A percentile compares a stretch with the other conserved stretches of the same genome.
Conservation (phyloP, 92 coral and sea anemone species). For the Palythoa grandiflora region DNA sequence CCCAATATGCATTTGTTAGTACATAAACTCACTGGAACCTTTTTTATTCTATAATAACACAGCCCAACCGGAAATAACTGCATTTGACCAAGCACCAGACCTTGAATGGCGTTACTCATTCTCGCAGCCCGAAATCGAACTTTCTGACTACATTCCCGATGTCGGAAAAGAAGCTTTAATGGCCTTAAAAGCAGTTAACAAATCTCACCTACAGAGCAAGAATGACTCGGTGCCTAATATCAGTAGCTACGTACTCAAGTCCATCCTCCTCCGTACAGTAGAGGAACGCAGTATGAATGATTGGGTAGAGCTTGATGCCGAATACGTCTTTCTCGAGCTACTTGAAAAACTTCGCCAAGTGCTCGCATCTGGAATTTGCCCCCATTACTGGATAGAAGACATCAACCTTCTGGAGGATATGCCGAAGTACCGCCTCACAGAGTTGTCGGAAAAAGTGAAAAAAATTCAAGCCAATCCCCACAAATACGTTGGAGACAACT, state of each 20-base stretch:
- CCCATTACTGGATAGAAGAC: slow-evolving; percentile 48
- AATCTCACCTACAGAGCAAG: slow-evolving; percentile 27
- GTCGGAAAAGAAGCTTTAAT: slow-evolving; percentile 32
- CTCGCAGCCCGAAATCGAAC: slow-evolving; percentile 52
- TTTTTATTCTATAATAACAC: neutral
- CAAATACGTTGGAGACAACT: slow-evolving; percentile 38
- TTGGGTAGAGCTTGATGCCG: neutral
- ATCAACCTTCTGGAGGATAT: slow-evolving; percentile 36
- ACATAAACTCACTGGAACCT: no score
- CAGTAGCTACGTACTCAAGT: slow-evolving; percentile 35
- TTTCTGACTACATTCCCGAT: slow-evolving; percentile 36
- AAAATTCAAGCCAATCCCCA: slow-evolving; percentile 26
- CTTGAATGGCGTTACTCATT: slow-evolving; percentile 54
- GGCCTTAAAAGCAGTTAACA: slow-evolving; percentile 46
- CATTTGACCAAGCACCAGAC: slow-evolving; percentile 46
- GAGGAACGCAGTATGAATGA: neutral
- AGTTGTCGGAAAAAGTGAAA: slow-evolving; percentile 8
- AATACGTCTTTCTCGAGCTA: slow-evolving; percentile 3
- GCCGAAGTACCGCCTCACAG: slow-evolving; percentile 14
- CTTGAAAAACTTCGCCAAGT: slow-evolving; percentile 36
- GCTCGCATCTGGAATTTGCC: slow-evolving; percentile 31
- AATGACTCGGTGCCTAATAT: slow-evolving; percentile 15
- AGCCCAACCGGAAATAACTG: slow-evolving; percentile 38
- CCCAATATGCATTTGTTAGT: no score
- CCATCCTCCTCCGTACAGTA: slow-evolving; percentile 24